These are phyloP conservation scores for Bergia sp. DNA, from an alignment of 92 coral and sea anemone genomes.

Conservation along the genomic window DNA sequence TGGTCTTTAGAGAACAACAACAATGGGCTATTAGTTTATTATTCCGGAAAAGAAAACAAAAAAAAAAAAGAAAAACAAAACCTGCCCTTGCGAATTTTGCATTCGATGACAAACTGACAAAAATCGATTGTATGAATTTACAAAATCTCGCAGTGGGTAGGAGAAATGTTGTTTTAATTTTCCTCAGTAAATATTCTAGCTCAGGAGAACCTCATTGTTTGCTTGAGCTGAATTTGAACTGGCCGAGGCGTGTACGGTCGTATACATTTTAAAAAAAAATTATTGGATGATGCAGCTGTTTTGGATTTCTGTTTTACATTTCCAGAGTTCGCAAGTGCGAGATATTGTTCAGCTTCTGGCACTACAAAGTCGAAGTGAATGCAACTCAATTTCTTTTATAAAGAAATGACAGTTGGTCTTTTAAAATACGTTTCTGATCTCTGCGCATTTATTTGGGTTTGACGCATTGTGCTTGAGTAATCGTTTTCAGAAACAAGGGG, in stretches of 20 bases:
- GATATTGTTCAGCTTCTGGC: too few relatives aligned
- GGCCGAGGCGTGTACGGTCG: not conserved
- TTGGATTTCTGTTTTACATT: not conserved
- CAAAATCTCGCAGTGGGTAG: not conserved
- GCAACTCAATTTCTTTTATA: not conserved
- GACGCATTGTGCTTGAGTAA: not conserved
- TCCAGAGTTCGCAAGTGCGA: too few relatives aligned
- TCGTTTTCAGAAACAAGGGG: not conserved
- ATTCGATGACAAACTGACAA: not conserved
- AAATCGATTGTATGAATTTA: too few relatives aligned
- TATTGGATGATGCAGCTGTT: too few relatives aligned
- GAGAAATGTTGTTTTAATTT: not conserved
- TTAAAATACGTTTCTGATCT: not conserved
- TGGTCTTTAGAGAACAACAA: not conserved
- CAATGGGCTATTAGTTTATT: constrained; percentile 25
- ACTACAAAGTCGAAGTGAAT: not conserved
- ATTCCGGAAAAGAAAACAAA: not conserved
- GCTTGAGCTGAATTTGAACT: not conserved
- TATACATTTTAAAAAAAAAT: too few relatives aligned
- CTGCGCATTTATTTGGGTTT: constrained; percentile 7
- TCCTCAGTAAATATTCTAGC: not conserved
- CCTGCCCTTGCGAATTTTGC: not conserved
- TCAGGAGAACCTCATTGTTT: not conserved
- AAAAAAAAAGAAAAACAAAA: not conserved
- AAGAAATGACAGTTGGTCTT: not conserved